A percentile compares a stretch with the other conserved stretches of the same genome.
Evolutionary conservation across 2,113 vertebrate genomes (phyloP).

Genomic region (Seriola aureovittata): DNA sequence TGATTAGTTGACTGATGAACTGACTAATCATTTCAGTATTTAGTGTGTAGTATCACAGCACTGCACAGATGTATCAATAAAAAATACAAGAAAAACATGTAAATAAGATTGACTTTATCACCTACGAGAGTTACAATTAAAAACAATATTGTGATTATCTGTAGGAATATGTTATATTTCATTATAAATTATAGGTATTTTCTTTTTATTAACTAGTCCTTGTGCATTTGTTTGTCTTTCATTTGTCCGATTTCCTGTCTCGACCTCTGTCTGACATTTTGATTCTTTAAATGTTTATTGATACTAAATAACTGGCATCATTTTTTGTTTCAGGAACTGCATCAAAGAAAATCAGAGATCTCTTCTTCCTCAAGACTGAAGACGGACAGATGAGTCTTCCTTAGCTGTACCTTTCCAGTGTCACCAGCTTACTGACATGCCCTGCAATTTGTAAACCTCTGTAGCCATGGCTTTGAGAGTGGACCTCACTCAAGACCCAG

Average conservation of each 20-base stretch:
- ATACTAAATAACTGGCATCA: not conserved
- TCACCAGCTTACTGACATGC: constrained; percentile 6
- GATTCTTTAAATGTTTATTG: not conserved
- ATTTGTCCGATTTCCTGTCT: not conserved
- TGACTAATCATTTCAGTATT: no score
- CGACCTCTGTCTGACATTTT: not conserved
- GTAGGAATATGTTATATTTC: not conserved
- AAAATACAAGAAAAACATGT: no score
- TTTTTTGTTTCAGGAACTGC: constrained; percentile 36
- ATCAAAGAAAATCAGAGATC: not conserved
- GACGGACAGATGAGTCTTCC: not conserved
- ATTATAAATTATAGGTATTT: not conserved
- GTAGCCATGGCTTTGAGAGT: constrained; percentile 43
- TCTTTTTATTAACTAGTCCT: not conserved
- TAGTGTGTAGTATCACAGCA: no score
- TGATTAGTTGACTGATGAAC: no score
- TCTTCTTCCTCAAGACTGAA: constrained; percentile 2
- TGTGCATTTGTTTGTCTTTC: not conserved
- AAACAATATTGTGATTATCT: not conserved
- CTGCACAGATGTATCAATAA: no score
- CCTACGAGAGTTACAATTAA: no score
- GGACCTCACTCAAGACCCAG: constrained; percentile 4
- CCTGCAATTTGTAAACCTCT: not conserved
- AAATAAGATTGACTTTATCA: no score
- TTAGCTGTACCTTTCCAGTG: not conserved